Percentiles rank a stretch among this genome's conserved stretches.
Conservation (phyloP, 2,888 invertebrate species). For the Microplitis manilae region DNA sequence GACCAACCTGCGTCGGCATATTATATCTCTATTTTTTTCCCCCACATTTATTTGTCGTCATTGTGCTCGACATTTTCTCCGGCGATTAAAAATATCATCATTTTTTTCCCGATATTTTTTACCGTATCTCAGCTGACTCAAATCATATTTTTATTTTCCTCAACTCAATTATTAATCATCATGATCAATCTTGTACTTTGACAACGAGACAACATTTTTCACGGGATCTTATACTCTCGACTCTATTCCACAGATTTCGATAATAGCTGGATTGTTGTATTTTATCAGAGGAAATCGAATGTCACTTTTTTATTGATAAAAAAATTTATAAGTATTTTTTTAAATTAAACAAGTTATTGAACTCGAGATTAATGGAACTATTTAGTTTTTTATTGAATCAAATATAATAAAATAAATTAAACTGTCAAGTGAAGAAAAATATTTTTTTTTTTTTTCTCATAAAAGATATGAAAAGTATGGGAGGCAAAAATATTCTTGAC, state of each 20-base stretch:
- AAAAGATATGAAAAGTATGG: no score
- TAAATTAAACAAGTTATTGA: background rate
- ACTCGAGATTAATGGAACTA: no score
- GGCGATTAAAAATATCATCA: conserved; percentile 27
- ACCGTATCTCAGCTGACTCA: background rate
- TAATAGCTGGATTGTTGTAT: background rate
- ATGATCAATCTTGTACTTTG: background rate
- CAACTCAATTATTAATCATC: background rate
- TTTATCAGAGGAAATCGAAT: background rate
- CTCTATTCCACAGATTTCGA: background rate
- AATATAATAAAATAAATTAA: background rate
- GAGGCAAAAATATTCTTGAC: no score
- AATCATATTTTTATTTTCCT: background rate
- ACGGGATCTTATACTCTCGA: background rate
- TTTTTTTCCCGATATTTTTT: background rate
- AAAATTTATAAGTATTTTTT: background rate
- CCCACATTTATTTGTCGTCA: conserved; percentile 27
- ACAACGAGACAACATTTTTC: background rate
- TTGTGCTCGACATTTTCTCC: conserved; percentile 21
- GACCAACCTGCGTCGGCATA: conserved; percentile 49
- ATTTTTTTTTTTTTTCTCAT: background rate
- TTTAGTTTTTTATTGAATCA: no score
- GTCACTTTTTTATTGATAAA: background rate
- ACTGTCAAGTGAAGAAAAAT: background rate
- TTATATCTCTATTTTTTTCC: conserved; percentile 28